Evolutionary conservation across 1,140 invertebrate genomes (phyloP).

Genomic region (Druon quercuslanigerum): DNA sequence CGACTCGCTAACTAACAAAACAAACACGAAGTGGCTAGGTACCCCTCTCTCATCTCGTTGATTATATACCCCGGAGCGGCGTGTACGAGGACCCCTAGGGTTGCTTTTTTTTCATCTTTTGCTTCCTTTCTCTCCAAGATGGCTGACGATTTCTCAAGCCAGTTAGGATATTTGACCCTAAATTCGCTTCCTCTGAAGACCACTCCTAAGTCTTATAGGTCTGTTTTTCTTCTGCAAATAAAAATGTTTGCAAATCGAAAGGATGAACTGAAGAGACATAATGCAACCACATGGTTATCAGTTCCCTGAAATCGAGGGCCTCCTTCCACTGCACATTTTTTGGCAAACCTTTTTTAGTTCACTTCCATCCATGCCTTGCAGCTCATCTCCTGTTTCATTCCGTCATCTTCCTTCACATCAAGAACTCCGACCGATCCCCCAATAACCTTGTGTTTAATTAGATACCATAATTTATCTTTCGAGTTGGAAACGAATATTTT

Average conservation of each 20-base stretch:
- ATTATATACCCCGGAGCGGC: constrained; percentile 69
- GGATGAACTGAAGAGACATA: background rate
- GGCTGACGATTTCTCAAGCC: background rate
- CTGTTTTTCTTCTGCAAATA: no score
- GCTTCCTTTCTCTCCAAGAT: background rate
- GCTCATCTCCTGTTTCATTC: constrained; percentile 1
- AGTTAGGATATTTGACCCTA: background rate
- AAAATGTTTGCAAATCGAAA: no score
- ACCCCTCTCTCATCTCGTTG: constrained; percentile 65
- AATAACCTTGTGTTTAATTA: constrained; percentile 13
- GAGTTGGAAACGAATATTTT: background rate
- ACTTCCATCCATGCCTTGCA: background rate
- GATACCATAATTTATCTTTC: background rate
- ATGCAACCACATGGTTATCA: constrained; percentile 9
- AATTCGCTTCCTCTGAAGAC: no score
- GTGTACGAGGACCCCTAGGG: constrained; percentile 48
- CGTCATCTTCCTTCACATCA: constrained; percentile 15
- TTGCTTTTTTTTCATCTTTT: constrained; percentile 39
- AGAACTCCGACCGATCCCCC: background rate
- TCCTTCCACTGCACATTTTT: background rate
- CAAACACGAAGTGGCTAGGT: constrained; percentile 67
- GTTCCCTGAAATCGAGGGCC: background rate
- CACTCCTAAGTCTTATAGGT: no score
- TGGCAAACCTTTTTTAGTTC: background rate
- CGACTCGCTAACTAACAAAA: constrained; percentile 73